Evolutionary conservation across 2,888 invertebrate genomes (phyloP), one percentile per base, ranked within the genome.

Genomic region (Amblyteles armatorius): DNA sequence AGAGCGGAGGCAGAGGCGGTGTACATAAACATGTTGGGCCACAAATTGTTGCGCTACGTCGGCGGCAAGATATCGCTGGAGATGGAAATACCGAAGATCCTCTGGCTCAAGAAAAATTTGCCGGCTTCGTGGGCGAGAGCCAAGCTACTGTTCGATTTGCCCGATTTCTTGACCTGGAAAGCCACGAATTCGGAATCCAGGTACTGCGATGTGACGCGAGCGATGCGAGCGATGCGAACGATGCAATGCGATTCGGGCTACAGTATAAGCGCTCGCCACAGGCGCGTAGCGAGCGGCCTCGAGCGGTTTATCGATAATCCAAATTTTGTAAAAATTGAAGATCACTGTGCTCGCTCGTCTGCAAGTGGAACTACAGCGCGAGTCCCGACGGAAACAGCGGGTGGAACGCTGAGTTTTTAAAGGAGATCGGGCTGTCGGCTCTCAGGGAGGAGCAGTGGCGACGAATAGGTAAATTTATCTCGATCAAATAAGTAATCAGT

Each of bases 21-120:
- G 69, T 94, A 95, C 48, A 99, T 99, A 57, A 99, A 99, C 92
- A 94, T 95, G 68, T 95, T 96, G 0, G 94, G 96, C 9, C 97
- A 98, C 94, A 94, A 96, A 2, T 95, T 98, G 22, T 95, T 99
- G 0, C 95, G 97, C 89, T 98, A 97, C 94, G 98, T 98, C 2
- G 99, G 99, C 1, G 98, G 98, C 0, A 97, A 96, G 94, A 97
- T 99, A 6, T 99, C 99, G 0, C 95, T 98, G n/a, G 99, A 99
- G 95, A 99, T 99, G 99, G 96, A 99, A 95, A 97, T 97, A 82
- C 99, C 99, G 0, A 99, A 99, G 94, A 93, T 99, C 22, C 93
- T 99, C 40, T 99, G 99, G 99, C 93, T 99, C 0, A 99, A 99
- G 93, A 96, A 95, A 89, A 95, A 97, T 94, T 92, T 97, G 11